Base-by-base conservation (phyloP, 2,113 vertebrate species). In the Sceloporus undulatus region DNA sequence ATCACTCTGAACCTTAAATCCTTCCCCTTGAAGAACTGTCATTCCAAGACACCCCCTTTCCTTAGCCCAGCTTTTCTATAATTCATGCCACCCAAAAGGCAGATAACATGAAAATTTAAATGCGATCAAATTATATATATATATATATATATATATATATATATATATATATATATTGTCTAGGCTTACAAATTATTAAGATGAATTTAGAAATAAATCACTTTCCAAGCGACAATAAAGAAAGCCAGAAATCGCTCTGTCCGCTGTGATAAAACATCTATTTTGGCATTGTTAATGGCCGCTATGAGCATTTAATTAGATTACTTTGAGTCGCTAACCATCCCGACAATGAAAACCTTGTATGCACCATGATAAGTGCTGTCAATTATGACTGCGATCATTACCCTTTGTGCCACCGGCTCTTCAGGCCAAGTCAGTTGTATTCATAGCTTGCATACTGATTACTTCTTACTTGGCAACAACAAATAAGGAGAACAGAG, bases 81-180 rank as follows among this genome's bases (percentile, higher is more conserved):
- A 93, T 56, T 93, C 90, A 93, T 88, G 80, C 25, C 85, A 87
- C 79, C 84, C 73, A 70, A 87, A 89, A 40, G 59, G 86, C 54
- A 94, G 83, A 92, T 93, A 94, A 95, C 40, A 88, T 94, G 92
- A 90, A 92, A 94, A 94, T 95, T 91, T 93, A 94, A 94, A 95
- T 93, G 94, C 93, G 93, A 92, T 90, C 85, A 75, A 40, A 91
- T n/a, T n/a, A n/a, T 88, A 4, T 14, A 52, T 19, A 9, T 21
- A 65, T 21, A 65, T 18, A 9, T 21, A 65, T 65, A 65, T 65
- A 9, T 21, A 65, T 65, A 66, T 66, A 66, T 25, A 66, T 25
- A 66, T 21, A 6, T 25, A 66, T 65, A 18, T 65, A 21, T 65
- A 65, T 65, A 66, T 62, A 34, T 88, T 93, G 92, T 59, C 75